Evolutionary conservation across 1,140 invertebrate species (phyloP).

Genomic region (Drosophila auraria): DNA sequence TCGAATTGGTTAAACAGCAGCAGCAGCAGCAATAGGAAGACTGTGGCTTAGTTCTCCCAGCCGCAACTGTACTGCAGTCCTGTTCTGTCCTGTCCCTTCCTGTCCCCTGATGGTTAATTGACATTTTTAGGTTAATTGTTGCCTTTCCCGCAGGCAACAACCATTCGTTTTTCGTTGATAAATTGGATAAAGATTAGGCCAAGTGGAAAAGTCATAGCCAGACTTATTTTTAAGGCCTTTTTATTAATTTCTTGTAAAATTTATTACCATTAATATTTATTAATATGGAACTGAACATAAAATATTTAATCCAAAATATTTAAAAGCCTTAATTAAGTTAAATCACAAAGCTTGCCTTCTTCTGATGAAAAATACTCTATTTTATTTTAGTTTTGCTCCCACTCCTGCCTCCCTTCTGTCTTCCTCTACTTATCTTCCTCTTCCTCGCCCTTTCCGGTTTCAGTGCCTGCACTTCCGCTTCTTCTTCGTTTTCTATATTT

Average conservation of each 20-base stretch:
- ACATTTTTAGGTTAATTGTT: constrained; percentile 15
- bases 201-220: not conserved
- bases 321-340: not conserved
- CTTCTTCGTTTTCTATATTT: not conserved
- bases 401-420: not conserved
- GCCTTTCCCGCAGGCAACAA: not conserved
- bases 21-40: constrained; percentile 18
- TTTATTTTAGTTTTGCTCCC: not conserved
- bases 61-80: constrained; percentile 19
- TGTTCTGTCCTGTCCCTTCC: not conserved
- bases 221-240: too few species aligned
- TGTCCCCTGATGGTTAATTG: constrained; percentile 12
- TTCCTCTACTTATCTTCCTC: constrained; percentile 8
- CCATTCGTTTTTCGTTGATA: not conserved
- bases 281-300: too few species aligned
- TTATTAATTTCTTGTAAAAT: not conserved
- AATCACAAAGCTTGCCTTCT: too few species aligned
- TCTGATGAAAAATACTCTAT: not conserved
- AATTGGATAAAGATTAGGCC: not conserved
- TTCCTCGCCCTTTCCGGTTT: constrained; percentile 8
- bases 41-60: constrained; percentile 3
- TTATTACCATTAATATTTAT: too few species aligned
- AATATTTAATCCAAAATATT: too few species aligned
- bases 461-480: constrained; percentile 12
- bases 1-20: constrained; percentile 78